Evolutionary conservation across 2,888 invertebrate genomes (phyloP).

Genomic region (Archaeoteleia sp.): DNA sequence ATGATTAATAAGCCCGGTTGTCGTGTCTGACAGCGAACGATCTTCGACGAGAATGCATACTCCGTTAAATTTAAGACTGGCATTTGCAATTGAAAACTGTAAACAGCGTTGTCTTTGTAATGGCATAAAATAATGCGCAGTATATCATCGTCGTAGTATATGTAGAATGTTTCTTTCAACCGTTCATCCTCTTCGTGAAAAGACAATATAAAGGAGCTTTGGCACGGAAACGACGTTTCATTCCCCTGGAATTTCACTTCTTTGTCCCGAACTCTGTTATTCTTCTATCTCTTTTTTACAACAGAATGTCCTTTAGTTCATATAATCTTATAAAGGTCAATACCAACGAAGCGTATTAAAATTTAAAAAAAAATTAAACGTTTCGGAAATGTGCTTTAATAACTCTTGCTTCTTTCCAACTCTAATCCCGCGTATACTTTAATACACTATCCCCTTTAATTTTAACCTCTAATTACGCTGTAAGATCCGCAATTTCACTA

Average conservation of each 20-base stretch:
- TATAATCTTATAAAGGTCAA: conserved; percentile 38
- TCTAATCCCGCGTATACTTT: conserved; percentile 4
- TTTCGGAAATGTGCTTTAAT: conserved; percentile 19
- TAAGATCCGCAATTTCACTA: too few relatives aligned
- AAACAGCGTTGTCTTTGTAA: conserved; percentile 18
- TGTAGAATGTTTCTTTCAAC: conserved; percentile 28
- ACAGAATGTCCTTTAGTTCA: conserved; percentile 31
- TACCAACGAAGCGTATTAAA: conserved; percentile 19
- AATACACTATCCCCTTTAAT: too few relatives aligned
- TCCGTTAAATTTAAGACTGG: conserved; percentile 13
- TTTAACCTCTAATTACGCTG: too few relatives aligned
- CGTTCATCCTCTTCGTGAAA: conserved; percentile 29
- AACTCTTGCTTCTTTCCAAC: conserved; percentile 4
- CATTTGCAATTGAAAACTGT: conserved; percentile 13
- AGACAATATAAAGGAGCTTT: conserved; percentile 38
- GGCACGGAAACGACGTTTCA: conserved; percentile 40
- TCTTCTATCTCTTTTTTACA: conserved; percentile 22
- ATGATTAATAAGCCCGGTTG: conserved; percentile 33
- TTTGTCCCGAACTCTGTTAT: conserved; percentile 41
- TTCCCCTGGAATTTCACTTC: conserved; percentile 33
- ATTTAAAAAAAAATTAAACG: conserved; percentile 28
- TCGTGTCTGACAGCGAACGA: conserved; percentile 20
- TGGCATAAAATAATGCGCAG: conserved; percentile 29
- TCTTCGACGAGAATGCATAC: conserved; percentile 13
- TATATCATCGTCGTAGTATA: conserved; percentile 27